phyloP scores from a whole-genome alignment of 1,140 invertebrate species.

The Drosophila rufa region DNA sequence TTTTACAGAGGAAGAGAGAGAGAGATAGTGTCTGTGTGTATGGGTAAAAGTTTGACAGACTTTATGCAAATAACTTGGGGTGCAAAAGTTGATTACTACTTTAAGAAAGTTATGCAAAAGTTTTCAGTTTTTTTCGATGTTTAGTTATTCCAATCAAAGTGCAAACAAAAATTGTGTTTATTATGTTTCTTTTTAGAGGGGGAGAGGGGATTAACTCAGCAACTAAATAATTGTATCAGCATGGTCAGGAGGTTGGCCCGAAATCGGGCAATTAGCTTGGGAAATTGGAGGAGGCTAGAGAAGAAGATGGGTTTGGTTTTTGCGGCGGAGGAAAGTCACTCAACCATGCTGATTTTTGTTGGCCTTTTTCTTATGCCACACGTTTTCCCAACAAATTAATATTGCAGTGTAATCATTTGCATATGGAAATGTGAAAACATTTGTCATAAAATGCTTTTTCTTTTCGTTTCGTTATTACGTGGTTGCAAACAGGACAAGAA shows the following conservation, averaged over 20 bases:
- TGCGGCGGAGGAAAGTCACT: background rate
- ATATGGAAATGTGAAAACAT: conserved; percentile 50
- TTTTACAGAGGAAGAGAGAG: conserved; percentile 13
- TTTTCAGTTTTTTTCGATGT: conserved; percentile 36
- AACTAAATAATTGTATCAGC: conserved; percentile 39
- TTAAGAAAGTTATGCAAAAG: conserved; percentile 53
- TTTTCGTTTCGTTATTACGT: conserved; percentile 29
- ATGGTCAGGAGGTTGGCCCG: conserved; percentile 19
- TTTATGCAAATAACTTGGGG: conserved; percentile 50
- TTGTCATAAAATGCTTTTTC: conserved; percentile 38
- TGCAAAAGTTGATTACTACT: conserved; percentile 63
- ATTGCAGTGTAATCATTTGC: conserved; percentile 80
- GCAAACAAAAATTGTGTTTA: conserved; percentile 57
- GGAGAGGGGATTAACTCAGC: background rate
- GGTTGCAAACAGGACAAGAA: conserved; percentile 43
- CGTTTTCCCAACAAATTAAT: conserved; percentile 82
- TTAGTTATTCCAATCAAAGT: conserved; percentile 54
- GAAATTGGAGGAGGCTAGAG: background rate
- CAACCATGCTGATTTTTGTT: conserved; percentile 50
- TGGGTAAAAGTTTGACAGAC: conserved; percentile 42
- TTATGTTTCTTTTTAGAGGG: background rate
- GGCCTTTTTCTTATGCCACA: conserved; percentile 55
- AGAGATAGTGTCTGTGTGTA: conserved; percentile 8
- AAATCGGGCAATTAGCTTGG: background rate
- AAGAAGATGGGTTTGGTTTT: conserved; percentile 13